Percentiles rank a stretch among this genome's conserved stretches.
These are phyloP conservation scores for Labroides dimidiatus DNA, from an alignment of 2,797 vertebrate species.

Conservation along the genomic window DNA sequence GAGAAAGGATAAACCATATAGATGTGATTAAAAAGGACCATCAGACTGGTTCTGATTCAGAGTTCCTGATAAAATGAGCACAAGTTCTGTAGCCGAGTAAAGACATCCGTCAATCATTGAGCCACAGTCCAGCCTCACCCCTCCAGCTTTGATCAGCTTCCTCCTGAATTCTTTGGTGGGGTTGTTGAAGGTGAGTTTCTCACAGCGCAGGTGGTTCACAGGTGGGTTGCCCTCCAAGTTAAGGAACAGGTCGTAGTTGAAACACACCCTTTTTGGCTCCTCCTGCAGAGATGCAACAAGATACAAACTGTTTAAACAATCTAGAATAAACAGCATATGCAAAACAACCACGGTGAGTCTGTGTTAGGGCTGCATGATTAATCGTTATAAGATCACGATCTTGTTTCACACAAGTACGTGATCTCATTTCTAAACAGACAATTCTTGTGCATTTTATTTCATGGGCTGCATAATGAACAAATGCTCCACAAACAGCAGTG, in stretches of 20 bases:
- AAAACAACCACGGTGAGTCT: not conserved
- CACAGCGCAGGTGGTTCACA: constrained; percentile 97
- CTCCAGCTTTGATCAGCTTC: constrained; percentile 96
- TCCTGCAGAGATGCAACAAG: constrained; percentile 84
- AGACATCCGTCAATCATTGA: constrained; percentile 17
- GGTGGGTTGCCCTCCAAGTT: constrained; percentile 98
- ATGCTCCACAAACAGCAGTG: no score
- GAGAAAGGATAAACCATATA: no score
- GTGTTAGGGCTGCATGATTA: no score
- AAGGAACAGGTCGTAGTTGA: constrained; percentile 98
- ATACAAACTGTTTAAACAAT: constrained; percentile 4
- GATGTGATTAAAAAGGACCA: no score
- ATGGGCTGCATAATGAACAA: no score
- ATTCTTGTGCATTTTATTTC: no score
- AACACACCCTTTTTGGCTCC: constrained; percentile 96
- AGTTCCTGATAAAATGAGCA: not conserved
- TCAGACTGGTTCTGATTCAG: not conserved
- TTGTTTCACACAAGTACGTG: no score
- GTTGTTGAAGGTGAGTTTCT: constrained; percentile 99
- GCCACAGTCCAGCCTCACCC: constrained; percentile 86
- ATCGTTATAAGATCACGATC: no score
- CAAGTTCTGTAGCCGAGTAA: not conserved
- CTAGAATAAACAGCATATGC: not conserved
- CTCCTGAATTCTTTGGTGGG: constrained; percentile 97
- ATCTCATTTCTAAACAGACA: no score